These are phyloP conservation scores for Acrocephalus kingi DNA, from an alignment of 2,113 vertebrate species.

Conservation along the genomic window DNA sequence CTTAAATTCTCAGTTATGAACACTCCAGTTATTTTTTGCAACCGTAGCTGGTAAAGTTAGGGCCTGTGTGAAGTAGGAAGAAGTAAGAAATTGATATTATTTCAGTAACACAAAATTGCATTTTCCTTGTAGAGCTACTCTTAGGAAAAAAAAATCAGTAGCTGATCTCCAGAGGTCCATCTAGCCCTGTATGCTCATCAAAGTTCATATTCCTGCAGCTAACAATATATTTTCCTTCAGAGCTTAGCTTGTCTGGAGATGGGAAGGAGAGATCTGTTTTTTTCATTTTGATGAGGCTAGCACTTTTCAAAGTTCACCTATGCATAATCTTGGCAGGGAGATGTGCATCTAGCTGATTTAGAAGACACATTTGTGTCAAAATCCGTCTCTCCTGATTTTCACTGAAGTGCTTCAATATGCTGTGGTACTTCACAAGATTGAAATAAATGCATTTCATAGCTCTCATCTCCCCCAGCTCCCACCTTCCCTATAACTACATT, in stretches of 20 bases:
- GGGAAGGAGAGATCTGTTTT: background rate
- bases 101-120: constrained; percentile 10
- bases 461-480: background rate
- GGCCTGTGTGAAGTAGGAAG: background rate
- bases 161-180: background rate
- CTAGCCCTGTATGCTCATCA: background rate
- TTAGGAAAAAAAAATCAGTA: background rate
- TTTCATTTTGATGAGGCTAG: constrained; percentile 57
- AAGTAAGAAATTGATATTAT: constrained; percentile 39
- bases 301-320: constrained; percentile 53
- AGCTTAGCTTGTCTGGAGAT: background rate
- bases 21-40: constrained; percentile 26
- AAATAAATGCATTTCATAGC: constrained; percentile 38
- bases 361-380: constrained; percentile 57
- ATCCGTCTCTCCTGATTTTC: constrained; percentile 34
- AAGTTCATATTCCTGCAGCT: background rate
- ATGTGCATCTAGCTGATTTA: constrained; percentile 8
- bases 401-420: constrained; percentile 5
- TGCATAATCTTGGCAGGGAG: constrained; percentile 30
- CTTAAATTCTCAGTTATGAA: constrained; percentile 21
- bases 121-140: constrained; percentile 18
- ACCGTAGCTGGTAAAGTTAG: constrained; percentile 12
- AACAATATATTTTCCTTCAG: background rate
- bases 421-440: background rate
- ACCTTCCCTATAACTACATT: background rate